Evolutionary conservation across 2,888 invertebrate genomes (phyloP), one percentile per base, ranked within the genome.

Genomic region (Periphyllus acericola): DNA sequence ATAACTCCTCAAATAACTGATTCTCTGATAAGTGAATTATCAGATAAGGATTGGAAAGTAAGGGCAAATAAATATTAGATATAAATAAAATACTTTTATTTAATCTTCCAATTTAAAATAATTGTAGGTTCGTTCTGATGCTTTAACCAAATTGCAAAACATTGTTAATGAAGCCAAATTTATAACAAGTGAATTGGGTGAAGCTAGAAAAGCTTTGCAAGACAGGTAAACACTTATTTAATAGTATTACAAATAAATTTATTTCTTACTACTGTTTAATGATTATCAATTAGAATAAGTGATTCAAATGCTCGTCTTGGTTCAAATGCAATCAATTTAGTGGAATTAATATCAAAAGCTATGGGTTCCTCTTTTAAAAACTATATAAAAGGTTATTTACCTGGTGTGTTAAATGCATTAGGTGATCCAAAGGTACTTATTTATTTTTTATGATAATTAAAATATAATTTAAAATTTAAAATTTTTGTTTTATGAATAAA

Each of bases 261-360:
- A 29, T 29, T 71, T 71, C 29, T 29, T n/a, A 71, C 14, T 71
- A 71, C 3, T 32, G 17, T 11, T 83, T 66, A 34, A 21, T 74
- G 8, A 94, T 87, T 52, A 46, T 25, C 95, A 0, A 94, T 94
- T 0, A 93, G 98, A 1, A 92, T 98, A 29, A 92, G 95, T 0
- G 99, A 99, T 91, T 97, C 97, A 79, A 99, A 99, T 92, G 97
- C 96, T 40, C 98, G 97, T 92, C 94, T 99, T 90, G 97, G 97
- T 0, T 96, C 96, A 90, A 94, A 95, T 29, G 94, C 98, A 0
- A 92, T 98, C 76, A 94, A 95, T 88, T 95, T 98, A 89, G 97
- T 97, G 91, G 96, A 97, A 90, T 93, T 93, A 55, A 92, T 99
- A 46, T 96, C 96, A 1, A 93, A 93, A 0, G 95, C 97, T 0